Evolutionary conservation across 2,888 invertebrate species (phyloP), one percentile per base, ranked within the genome.

Genomic region (Eutolmus rufibarbis): DNA sequence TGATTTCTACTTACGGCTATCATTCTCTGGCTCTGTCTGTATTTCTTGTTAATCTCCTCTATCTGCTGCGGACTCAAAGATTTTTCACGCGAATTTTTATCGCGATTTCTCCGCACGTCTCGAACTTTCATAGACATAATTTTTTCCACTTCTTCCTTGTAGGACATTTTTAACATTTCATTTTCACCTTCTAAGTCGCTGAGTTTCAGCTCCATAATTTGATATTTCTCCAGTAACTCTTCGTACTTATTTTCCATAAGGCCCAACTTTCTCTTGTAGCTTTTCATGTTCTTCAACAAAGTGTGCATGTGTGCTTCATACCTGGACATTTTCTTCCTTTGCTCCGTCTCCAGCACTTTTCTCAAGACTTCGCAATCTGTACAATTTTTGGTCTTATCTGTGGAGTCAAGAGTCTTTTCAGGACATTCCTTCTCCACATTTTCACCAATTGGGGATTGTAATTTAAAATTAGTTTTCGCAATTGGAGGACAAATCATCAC

Each of bases 251-350:
- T 89, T 51, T 90, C 90, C 8, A 90, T 89, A 1, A 77, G 51
- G 76, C 89, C 89, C 5, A 90, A 87, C 1, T 89, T 88, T 74
- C 88, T 90, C 40, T 91, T 91, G 85, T 90, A 89, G 12, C 89
- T 86, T 86, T 90, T 90, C 2, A 91, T 84, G 88, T 90, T 90
- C 2, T 86, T 87, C 12, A 91, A 78, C 14, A 91, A 84, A 8
- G 90, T 89, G 43, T 90, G 89, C 74, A 91, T 90, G 84, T 91
- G 90, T 23, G 90, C 31, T 85, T 91, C 90, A 88, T 91, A 91
- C 78, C 91, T 90, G 56, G 88, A 87, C 89, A 90, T 90, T 88
- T 90, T 90, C 51, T 91, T 89, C 23, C 89, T 89, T 87, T 91
- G 90, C 88, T 91, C 91, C 0, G 88, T 88, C 87, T 91, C 90